phyloP scores from a whole-genome alignment of 2,888 invertebrate genomes.

The Emmelina monodactyla region DNA sequence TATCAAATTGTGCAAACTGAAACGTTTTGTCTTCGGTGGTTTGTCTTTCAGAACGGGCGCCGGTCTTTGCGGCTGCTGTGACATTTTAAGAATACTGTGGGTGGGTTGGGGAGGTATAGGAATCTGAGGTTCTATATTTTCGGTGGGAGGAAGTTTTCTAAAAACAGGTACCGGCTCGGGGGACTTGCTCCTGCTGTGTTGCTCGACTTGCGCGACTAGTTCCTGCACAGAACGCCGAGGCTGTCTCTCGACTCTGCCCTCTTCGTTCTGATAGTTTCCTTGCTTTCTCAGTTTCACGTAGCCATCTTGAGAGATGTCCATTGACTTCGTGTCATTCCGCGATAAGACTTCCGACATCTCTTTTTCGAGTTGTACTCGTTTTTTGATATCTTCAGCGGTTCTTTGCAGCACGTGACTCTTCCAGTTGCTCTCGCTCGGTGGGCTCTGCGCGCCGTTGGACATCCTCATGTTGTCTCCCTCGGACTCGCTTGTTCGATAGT shows the following conservation, averaged over 20 bases:
- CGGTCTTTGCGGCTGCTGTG: conserved; percentile 52
- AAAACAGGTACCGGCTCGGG: conserved; percentile 41
- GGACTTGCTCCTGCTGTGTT: conserved; percentile 44
- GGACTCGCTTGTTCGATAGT: conserved; percentile 28
- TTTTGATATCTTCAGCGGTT: conserved; percentile 53
- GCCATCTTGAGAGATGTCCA: conserved; percentile 60
- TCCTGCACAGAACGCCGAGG: conserved; percentile 69
- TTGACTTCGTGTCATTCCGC: conserved; percentile 33
- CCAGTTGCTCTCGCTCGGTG: conserved; percentile 35
- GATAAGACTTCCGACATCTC: conserved; percentile 41
- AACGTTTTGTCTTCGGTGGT: conserved; percentile 54
- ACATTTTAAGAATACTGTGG: conserved; percentile 44
- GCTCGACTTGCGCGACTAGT: conserved; percentile 69
- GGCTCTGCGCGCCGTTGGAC: conserved; percentile 18
- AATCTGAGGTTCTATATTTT: conserved; percentile 22
- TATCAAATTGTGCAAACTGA: conserved; percentile 58
- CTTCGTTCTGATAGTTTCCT: conserved; percentile 25
- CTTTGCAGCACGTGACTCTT: conserved; percentile 56
- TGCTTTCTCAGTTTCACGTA: conserved; percentile 55
- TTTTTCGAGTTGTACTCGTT: conserved; percentile 42
- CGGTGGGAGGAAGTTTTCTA: conserved; percentile 39
- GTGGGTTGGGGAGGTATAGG: conserved; percentile 26
- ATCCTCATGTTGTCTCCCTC: conserved; percentile 26
- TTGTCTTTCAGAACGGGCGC: conserved; percentile 56
- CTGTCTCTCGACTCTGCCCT: conserved; percentile 31